These are phyloP conservation scores for Himalopsyche kuldschensis DNA, from an alignment of 2,888 invertebrate species.

Conservation along the genomic window DNA sequence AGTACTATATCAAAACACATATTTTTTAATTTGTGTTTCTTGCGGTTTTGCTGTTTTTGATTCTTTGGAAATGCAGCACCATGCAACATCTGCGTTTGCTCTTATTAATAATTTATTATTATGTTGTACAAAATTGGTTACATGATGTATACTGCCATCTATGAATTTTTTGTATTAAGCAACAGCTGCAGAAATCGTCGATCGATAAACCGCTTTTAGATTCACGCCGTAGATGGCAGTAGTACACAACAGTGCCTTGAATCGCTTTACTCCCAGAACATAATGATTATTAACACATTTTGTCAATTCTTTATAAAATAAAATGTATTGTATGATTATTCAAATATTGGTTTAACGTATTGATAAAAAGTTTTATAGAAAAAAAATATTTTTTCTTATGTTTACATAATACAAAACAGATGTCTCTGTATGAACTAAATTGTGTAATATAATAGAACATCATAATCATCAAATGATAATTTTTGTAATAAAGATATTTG, in stretches of 20 bases:
- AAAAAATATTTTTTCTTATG: too few relatives aligned
- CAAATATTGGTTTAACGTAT: too few relatives aligned
- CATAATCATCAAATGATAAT: background rate
- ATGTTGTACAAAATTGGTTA: background rate
- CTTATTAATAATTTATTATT: background rate
- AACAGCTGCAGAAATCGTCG: background rate
- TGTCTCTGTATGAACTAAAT: background rate
- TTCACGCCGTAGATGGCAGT: conserved; percentile 4
- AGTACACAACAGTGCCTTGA: background rate
- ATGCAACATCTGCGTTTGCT: background rate
- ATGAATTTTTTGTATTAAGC: background rate
- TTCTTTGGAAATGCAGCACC: background rate
- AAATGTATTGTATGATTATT: too few relatives aligned
- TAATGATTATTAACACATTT: too few relatives aligned
- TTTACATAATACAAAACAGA: background rate
- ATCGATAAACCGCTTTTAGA: background rate
- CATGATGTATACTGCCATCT: background rate
- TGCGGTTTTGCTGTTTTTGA: background rate
- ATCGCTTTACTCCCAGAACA: too few relatives aligned
- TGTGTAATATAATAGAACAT: background rate
- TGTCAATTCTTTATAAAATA: too few relatives aligned
- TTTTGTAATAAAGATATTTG: background rate
- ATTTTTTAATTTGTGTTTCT: background rate
- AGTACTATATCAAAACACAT: background rate
- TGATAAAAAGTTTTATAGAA: too few relatives aligned